Base-by-base conservation (phyloP, 2,113 vertebrate species). In the Crotalus horridus region DNA sequence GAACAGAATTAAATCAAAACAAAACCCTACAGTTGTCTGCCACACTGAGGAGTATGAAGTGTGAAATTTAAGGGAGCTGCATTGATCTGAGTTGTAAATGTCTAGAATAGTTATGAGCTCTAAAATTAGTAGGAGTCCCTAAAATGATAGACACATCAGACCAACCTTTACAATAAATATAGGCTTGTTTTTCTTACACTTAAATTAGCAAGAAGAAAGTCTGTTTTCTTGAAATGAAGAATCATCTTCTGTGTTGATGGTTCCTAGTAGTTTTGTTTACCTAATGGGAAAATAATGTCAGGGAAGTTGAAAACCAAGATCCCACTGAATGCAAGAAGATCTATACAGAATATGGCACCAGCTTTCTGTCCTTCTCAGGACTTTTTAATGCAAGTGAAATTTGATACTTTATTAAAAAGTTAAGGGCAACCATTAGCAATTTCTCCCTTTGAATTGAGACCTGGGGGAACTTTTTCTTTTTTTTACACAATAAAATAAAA, bases 1-100 rank as follows among this genome's bases (percentile, higher is more conserved):
- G 89, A 87, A 54, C 89, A 90, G 74, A 85, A 86, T 86, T 93
- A 86, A 48, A 93, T 64, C 17, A 87, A 91, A 48, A 46, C 11
- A 48, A 89, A 87, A 88, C 5, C n/a, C 6, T 9, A 58, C 46
- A 13, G 21, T 88, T 26, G 21, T 43, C 17, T 81, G 48, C 13
- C 46, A 6, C 64, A 51, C n/a, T 55, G 26, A 90, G 89, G 88
- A 89, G 69, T 33, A 56, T 54, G 74, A 81, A 88, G 24, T 26
- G n/a, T 8, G 6, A 54, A 33, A 48, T 90, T 93, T 56, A 64
- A 61, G n/a, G 85, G 64, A n/a, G 46, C n/a, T 29, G 21, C 55
- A 20, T 29, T 33, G 26, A 81, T 91, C 59, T 90, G 86, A 94
- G 89, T 20, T 74, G 61, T 4, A 53, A 93, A n/a, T 11, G 13